Evolutionary conservation across 2,113 vertebrate species (phyloP).

Genomic region (Capricornis sumatraensis): DNA sequence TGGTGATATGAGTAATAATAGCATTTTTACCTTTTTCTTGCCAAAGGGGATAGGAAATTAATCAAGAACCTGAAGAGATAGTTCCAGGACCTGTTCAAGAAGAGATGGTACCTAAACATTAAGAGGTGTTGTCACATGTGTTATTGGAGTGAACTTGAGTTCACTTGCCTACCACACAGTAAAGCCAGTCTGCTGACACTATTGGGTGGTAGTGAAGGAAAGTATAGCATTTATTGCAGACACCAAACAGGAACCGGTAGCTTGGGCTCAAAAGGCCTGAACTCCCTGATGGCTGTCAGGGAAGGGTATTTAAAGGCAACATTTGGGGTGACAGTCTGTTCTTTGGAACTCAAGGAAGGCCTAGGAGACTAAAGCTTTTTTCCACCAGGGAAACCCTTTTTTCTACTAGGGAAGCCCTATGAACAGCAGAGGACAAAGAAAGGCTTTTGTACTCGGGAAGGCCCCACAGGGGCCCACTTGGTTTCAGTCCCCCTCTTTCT

Average conservation of each 20-base stretch:
- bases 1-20: not conserved
- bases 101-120: not conserved
- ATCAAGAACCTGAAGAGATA: not conserved
- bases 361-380: not conserved
- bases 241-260: not conserved
- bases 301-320: not conserved
- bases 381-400: not conserved
- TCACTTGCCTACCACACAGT: not conserved
- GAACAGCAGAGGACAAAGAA: not conserved
- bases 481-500: not conserved
- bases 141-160: not conserved
- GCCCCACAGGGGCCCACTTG: not conserved
- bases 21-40: not conserved
- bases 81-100: not conserved
- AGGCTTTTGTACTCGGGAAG: not conserved
- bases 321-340: not conserved
- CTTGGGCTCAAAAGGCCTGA: not conserved
- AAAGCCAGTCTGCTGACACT: not conserved
- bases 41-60: not conserved
- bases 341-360: not conserved
- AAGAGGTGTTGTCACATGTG: not conserved
- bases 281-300: not conserved
- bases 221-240: not conserved
- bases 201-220: not conserved
- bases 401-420: not conserved